Evolutionary conservation across 2,797 vertebrate species (phyloP).

Genomic region (Spizella passerina): DNA sequence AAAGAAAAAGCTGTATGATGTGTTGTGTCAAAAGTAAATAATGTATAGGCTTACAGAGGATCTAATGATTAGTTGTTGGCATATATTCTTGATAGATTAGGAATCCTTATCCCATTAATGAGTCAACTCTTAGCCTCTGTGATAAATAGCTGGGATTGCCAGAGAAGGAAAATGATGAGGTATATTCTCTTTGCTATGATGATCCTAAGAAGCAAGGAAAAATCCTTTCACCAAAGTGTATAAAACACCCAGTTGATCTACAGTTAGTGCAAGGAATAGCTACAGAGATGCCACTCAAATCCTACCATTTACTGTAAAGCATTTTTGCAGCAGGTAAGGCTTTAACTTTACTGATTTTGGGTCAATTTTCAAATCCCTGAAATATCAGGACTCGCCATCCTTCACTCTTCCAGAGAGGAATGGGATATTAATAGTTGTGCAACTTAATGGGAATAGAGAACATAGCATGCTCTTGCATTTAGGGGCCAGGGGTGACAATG

Average conservation of each 20-base stretch:
- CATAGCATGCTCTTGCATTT: neutral
- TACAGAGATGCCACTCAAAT: neutral
- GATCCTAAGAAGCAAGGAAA: neutral
- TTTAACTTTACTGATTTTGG: neutral
- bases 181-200: neutral
- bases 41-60: conserved; percentile 4
- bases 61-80: conserved; percentile 41
- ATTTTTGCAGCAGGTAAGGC: neutral
- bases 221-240: neutral
- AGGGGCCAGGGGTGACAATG: neutral
- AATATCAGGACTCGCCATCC: neutral
- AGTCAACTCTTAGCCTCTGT: conserved; percentile 28
- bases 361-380: neutral
- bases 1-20: neutral
- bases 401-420: neutral
- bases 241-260: neutral
- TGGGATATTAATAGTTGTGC: neutral
- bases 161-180: conserved; percentile 5
- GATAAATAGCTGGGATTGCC: conserved; percentile 49
- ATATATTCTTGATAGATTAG: conserved; percentile 34
- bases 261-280: neutral
- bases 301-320: neutral
- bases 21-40: conserved; percentile 45
- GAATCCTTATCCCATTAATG: conserved; percentile 41
- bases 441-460: neutral